A percentile compares a stretch with the other conserved stretches of the same genome.
These are phyloP conservation scores for Margarornis squamiger DNA, from an alignment of 2,797 vertebrate genomes.

Conservation along the genomic window DNA sequence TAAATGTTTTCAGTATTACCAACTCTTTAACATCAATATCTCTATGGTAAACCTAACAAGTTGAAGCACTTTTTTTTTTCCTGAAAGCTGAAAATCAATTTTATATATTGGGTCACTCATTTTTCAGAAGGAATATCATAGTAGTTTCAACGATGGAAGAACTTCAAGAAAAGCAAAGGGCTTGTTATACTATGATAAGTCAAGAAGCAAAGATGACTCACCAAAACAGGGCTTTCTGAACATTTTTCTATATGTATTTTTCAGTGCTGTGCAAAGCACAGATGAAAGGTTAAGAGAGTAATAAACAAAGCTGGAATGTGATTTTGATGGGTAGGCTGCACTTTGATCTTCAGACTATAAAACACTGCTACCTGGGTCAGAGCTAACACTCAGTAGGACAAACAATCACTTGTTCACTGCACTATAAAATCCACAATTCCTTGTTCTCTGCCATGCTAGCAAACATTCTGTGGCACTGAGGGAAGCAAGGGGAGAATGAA, in stretches of 20 bases:
- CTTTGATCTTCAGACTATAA: constrained; percentile 26
- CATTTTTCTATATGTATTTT: neutral
- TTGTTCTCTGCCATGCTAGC: neutral
- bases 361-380: constrained; percentile 14
- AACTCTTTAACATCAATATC: neutral
- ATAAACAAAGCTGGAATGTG: constrained; percentile 19
- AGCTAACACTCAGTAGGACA: neutral
- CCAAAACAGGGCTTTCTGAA: neutral
- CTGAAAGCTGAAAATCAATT: neutral
- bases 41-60: neutral
- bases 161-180: neutral
- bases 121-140: constrained; percentile 1
- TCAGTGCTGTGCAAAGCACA: constrained; percentile 24
- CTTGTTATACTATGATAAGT: neutral
- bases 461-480: neutral
- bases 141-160: neutral
- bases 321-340: constrained; percentile 28
- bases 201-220: neutral
- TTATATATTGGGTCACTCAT: neutral
- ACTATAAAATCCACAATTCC: neutral
- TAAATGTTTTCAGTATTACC: neutral
- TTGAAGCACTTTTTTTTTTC: neutral
- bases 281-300: constrained; percentile 43
- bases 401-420: neutral
- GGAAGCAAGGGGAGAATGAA: neutral